Percentiles rank a stretch among this genome's conserved stretches.
Conservation (phyloP, 2,113 vertebrate species). For the Sprattus sprattus region DNA sequence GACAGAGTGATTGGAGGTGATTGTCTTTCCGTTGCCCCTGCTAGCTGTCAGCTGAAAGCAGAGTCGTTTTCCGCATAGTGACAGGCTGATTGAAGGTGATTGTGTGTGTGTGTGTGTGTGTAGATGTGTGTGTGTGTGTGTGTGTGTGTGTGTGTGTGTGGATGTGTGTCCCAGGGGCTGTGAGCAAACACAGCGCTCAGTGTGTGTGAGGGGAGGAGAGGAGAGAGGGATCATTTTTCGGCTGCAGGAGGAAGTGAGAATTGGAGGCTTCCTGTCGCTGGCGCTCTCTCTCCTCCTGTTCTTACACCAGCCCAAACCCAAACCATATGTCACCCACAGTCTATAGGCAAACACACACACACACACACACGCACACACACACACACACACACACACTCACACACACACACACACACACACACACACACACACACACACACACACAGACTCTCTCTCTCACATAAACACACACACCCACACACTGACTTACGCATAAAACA, state of each 20-base stretch:
- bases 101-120: slow-evolving; percentile 39
- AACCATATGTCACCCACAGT: too few relatives aligned
- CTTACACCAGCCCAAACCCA: too few relatives aligned
- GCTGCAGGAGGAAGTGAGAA: background rate
- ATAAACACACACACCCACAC: background rate
- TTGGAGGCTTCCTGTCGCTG: slow-evolving; percentile 5
- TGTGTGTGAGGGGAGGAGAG: slow-evolving; percentile 34
- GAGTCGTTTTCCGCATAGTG: slow-evolving; percentile 53
- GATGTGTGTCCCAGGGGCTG: too few relatives aligned
- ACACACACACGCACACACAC: background rate
- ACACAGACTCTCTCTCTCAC: background rate
- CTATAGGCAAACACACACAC: too few relatives aligned
- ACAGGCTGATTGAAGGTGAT: slow-evolving; percentile 60
- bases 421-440: slow-evolving; percentile 43
- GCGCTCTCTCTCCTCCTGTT: background rate
- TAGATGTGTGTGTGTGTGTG: background rate
- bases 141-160: too few relatives aligned
- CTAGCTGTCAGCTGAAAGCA: slow-evolving; percentile 51
- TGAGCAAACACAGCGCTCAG: too few relatives aligned
- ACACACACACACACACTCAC: background rate
- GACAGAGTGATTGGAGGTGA: slow-evolving; percentile 51
- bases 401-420: background rate
- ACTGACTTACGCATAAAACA: background rate
- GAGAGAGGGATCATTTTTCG: slow-evolving; percentile 58
- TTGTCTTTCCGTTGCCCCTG: slow-evolving; percentile 46